Conservation (phyloP, 2,797 vertebrate genomes). For the Falco peregrinus region DNA sequence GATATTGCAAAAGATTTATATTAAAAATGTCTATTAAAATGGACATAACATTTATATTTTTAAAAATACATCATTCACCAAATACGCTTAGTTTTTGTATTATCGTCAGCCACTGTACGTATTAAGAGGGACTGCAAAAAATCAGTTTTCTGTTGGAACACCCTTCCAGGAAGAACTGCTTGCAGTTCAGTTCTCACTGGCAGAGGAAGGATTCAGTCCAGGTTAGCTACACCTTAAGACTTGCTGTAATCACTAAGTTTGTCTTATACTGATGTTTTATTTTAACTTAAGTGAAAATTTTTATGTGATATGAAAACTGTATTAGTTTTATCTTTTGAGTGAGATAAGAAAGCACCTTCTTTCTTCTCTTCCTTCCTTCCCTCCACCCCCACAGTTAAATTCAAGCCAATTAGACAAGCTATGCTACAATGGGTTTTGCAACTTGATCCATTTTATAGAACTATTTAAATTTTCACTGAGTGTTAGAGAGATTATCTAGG, state of each 20-base stretch:
- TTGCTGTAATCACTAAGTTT: background rate
- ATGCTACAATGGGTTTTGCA: background rate
- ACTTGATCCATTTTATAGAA: background rate
- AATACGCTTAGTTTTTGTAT: background rate
- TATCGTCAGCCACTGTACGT: background rate
- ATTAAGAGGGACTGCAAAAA: background rate
- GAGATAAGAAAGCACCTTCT: background rate
- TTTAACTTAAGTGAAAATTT: background rate
- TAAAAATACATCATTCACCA: background rate
- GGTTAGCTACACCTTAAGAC: background rate
- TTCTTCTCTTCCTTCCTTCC: background rate
- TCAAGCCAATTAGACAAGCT: background rate
- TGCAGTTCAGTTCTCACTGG: background rate
- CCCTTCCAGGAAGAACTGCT: background rate
- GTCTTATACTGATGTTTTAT: background rate
- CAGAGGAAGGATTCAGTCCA: background rate
- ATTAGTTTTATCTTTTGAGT: background rate
- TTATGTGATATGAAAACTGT: background rate
- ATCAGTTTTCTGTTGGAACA: background rate
- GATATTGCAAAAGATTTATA: background rate
- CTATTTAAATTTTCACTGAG: background rate
- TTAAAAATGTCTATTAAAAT: background rate
- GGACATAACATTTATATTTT: background rate
- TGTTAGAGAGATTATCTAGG: background rate
- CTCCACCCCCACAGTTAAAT: background rate